Evolutionary conservation across 2,888 invertebrate genomes (phyloP).

Genomic region (Trissonchulus latispiculum): DNA sequence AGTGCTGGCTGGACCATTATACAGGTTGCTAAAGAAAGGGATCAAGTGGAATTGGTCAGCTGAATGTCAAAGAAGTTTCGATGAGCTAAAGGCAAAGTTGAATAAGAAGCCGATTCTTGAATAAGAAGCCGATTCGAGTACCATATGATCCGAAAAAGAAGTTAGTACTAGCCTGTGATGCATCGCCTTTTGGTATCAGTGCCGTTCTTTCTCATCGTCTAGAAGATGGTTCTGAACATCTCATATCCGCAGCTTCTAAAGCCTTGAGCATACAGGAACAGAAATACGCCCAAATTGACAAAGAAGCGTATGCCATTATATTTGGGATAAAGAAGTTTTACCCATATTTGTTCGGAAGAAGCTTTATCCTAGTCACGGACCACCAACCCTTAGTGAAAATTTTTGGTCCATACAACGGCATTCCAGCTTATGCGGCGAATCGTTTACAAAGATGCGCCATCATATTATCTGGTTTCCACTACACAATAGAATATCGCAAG

Average conservation of each 20-base stretch:
- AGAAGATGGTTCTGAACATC: conserved; percentile 3
- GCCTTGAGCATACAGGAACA: not conserved
- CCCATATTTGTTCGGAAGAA: conserved; percentile 32
- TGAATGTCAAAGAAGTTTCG: not conserved
- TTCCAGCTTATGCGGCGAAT: conserved; percentile 25
- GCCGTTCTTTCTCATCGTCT: conserved; percentile 4
- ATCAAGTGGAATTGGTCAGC: not conserved
- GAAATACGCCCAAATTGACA: conserved; percentile 4
- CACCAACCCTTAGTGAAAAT: conserved; percentile 31
- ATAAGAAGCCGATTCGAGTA: not conserved
- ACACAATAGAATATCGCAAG: conserved; percentile 7
- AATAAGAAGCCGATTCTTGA: not conserved
- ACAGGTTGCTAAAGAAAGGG: not conserved
- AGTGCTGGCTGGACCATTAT: not conserved
- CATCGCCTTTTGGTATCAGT: not conserved
- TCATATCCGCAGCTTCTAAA: not conserved
- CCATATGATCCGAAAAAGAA: not conserved
- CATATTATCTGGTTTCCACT: not conserved
- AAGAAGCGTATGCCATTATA: conserved; percentile 7
- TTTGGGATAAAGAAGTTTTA: conserved; percentile 31
- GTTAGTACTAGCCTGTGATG: conserved; percentile 8
- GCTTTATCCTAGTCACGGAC: conserved; percentile 33
- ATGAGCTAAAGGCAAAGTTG: not conserved
- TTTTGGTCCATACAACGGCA: conserved; percentile 28
- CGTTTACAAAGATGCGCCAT: conserved; percentile 28